phyloP scores from a whole-genome alignment of 2,113 vertebrate genomes.

The Scytalopus superciliaris region DNA sequence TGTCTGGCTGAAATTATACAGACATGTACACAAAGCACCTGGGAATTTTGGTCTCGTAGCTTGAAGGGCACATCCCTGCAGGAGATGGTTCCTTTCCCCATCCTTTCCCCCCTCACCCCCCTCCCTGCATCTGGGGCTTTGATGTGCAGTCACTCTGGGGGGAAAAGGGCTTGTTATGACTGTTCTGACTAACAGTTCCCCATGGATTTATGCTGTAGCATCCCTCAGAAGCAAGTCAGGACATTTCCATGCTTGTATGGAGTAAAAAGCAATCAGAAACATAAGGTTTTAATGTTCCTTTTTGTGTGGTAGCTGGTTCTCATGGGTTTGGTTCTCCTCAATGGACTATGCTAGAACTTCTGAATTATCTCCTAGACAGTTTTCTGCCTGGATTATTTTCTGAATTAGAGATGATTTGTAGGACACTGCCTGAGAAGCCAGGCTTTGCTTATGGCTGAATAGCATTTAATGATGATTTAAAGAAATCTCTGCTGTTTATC shows the following conservation, averaged over 20 bases:
- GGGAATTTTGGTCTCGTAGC: slow-evolving; percentile 29
- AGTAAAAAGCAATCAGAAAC: not conserved
- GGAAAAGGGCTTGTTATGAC: not conserved
- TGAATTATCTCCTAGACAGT: not conserved
- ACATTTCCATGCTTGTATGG: not conserved
- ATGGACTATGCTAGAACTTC: not conserved
- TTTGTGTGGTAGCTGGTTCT: not conserved
- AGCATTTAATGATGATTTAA: not conserved
- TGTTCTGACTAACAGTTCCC: not conserved
- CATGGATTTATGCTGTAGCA: not conserved
- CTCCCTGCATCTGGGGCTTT: not conserved
- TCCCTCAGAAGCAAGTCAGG: not conserved
- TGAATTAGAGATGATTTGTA: not conserved
- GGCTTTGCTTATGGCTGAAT: not conserved
- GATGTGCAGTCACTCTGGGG: not conserved
- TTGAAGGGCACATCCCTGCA: slow-evolving; percentile 16
- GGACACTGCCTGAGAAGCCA: not conserved
- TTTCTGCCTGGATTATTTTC: not conserved
- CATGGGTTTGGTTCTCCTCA: not conserved
- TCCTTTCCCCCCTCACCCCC: not conserved
- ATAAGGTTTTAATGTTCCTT: not conserved
- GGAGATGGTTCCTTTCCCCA: not conserved
- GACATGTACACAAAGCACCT: slow-evolving; percentile 46
- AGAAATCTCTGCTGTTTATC: slow-evolving; percentile 28
- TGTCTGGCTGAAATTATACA: slow-evolving; percentile 35